Evolutionary conservation across 2,797 vertebrate genomes (phyloP).

Genomic region (Esox lucius): DNA sequence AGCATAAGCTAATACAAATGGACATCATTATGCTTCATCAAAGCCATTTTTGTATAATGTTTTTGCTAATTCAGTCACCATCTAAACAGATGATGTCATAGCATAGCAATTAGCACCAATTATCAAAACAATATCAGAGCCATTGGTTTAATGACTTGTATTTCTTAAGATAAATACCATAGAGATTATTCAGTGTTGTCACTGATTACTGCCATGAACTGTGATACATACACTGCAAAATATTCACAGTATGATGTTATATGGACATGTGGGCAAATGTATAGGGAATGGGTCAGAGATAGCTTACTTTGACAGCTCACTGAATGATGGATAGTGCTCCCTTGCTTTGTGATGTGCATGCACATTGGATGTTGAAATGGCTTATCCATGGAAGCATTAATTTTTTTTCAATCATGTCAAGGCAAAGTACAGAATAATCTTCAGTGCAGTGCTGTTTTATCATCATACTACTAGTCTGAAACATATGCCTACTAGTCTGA

Average conservation of each 20-base stretch:
- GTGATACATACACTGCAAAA: constrained; percentile 21
- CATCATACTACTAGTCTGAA: constrained; percentile 65
- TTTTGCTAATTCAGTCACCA: neutral
- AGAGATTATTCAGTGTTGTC: neutral
- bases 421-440: constrained; percentile 73
- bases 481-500: constrained; percentile 62
- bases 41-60: constrained; percentile 10
- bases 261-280: constrained; percentile 25
- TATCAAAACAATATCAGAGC: neutral
- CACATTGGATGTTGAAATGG: constrained; percentile 79
- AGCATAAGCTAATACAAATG: neutral
- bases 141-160: neutral
- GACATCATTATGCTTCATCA: constrained; percentile 11
- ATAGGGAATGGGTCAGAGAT: constrained; percentile 17
- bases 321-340: constrained; percentile 76
- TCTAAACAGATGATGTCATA: neutral
- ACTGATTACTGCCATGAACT: constrained; percentile 2
- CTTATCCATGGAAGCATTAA: constrained; percentile 71
- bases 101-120: constrained; percentile 3
- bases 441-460: constrained; percentile 62
- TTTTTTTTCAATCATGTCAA: constrained; percentile 79
- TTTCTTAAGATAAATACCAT: neutral
- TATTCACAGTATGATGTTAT: constrained; percentile 51
- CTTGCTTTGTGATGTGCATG: constrained; percentile 77
- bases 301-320: constrained; percentile 66